Evolutionary conservation across 2,888 invertebrate genomes (phyloP), one percentile per base, ranked within the genome.

Genomic region (Dynastes maya): DNA sequence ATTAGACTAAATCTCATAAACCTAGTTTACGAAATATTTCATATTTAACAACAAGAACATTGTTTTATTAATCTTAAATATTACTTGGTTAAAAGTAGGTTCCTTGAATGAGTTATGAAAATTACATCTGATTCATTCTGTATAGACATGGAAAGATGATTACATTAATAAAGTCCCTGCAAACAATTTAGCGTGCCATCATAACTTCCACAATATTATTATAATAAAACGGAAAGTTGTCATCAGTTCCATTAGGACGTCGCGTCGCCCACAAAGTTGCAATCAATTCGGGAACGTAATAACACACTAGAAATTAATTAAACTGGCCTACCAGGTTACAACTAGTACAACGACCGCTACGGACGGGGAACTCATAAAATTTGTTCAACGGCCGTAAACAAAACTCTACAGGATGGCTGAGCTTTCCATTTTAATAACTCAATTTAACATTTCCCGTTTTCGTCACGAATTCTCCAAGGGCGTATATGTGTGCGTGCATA

Each of bases 391-490:
- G 58, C 58, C 72, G 58, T 72, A 72, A 72, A 72, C 72, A 72
- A 72, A 72, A 72, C 58, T 72, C 72, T 55, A 37, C 51, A 29
- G 68, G 51, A 27, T 53, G 40, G 40, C 40, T 32, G 55, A 22
- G 58, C 40, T 40, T 37, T 58, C 72, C 55, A 58, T 72, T 72
- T 72, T 72, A 72, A 72, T 72, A 72, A 72, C 72, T 58, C 72
- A 72, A 72, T 72, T 72, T 58, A 72, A 72, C 72, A 58, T 72
- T 72, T 71, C 72, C 72, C 72, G 58, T 58, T 58, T 72, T 72
- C 70, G 58, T 58, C 58, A 45, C 58, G 58, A 58, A 58, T n/a
- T 51, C 9, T 40, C 58, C 58, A 11, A 29, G n/a, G 11, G n/a
- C 53, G 13, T 70, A 37, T 55, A 29, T 70, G 11, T 32, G 53